Base-by-base conservation (phyloP, 2,888 invertebrate genomes). In the Troides oblongomaculatus region DNA sequence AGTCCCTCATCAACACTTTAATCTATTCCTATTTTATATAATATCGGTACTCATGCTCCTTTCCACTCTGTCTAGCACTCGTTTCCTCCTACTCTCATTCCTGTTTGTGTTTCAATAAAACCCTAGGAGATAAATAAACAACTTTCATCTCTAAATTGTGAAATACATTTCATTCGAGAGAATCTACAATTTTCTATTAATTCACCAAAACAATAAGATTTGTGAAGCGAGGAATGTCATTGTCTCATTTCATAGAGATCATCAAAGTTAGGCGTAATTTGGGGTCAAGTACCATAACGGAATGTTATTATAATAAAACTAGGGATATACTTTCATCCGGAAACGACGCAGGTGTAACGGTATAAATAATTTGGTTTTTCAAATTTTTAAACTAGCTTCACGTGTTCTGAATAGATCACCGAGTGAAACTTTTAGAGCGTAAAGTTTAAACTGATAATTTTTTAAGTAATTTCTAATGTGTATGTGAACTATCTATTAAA, bases 261-360 rank as follows among this genome's bases (percentile, higher is more conserved):
- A 17, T 21, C 53, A 53, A 30, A 59, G 14, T 61, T 59, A 61
- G 46, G 18, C 18, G 56, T 56, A 64, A 69, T 69, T 69, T 64
- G 14, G 25, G 39, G 50, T 56, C 64, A 61, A 64, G 56, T 25
- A 61, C 64, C 64, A n/a, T 62, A 39, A 61, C 69, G 25, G 36
- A 23, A 25, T 36, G 39, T 56, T 18, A 61, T 46, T 36, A 10
- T 62, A 46, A 58, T 30, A 68, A n/a, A 30, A 66, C 58, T 17
- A 8, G 30, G 18, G n/a, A 46, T 57, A 57, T 8, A 2, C 8
- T 23, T 59, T 39, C 14, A 18, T 56, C 21, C 21, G 43, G 17
- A 62, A 17, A 30, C 4, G 21, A 62, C 43, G n/a, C n/a, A 23
- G 12, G 7, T 50, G 23, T 60, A 65, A 65, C 46, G 63, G 53